Percentiles rank a stretch among this genome's conserved stretches.
Conservation (phyloP, 2,113 vertebrate species). For the Desmodus rotundus region DNA sequence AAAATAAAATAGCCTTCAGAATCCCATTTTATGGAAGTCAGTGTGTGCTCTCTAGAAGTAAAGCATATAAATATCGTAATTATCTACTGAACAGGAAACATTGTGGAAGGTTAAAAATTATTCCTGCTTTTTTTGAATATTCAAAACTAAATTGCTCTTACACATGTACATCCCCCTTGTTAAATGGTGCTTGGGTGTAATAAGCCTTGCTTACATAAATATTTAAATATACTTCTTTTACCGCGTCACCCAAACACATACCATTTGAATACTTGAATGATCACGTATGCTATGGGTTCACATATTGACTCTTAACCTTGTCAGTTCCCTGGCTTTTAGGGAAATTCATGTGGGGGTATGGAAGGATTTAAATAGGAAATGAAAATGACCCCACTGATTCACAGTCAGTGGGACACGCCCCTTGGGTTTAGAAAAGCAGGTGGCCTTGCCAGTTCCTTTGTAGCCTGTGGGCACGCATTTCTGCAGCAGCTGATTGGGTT, state of each 20-base stretch:
- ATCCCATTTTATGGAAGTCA: not conserved
- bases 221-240: not conserved
- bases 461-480: not conserved
- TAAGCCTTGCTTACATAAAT: not conserved
- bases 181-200: not conserved
- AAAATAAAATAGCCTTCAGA: not conserved
- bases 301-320: not conserved
- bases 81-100: not conserved
- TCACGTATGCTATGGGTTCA: not conserved
- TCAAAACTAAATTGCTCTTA: not conserved
- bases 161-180: not conserved
- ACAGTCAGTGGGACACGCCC: not conserved
- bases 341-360: not conserved
- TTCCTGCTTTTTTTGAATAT: not conserved
- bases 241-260: not conserved
- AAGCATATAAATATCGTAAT: conserved; percentile 30
- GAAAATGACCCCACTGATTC: not conserved
- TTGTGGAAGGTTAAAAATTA: not conserved
- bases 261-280: not conserved
- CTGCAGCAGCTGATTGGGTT: not conserved
- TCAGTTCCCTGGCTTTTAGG: not conserved
- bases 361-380: conserved; percentile 21
- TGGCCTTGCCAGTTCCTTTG: not conserved
- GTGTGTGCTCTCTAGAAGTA: not conserved
- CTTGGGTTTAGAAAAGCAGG: conserved; percentile 25